Base-by-base conservation (phyloP, 2,888 invertebrate genomes). In the Mythimna albipuncta region DNA sequence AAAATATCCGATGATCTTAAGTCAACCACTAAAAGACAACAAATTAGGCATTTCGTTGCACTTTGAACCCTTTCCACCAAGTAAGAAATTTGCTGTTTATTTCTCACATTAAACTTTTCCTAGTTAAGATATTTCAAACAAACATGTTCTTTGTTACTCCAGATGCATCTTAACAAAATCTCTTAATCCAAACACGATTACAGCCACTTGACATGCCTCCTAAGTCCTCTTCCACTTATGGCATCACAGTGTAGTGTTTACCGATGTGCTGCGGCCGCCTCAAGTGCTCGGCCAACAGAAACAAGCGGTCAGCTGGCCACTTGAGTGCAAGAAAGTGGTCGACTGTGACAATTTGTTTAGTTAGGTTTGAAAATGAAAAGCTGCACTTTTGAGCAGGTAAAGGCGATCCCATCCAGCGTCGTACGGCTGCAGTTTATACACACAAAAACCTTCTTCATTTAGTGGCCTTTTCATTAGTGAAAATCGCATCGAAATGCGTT, bases 281-380 rank as follows among this genome's bases (percentile, higher is more conserved):
- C 68, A n/a, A 81, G 83, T 71, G 79, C 57, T 44, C n/a, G 35
- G 16, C 59, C 55, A 74, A 74, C 59, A 66, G 47, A 44, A 19
- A 44, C 57, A 58, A 52, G 32, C 63, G 69, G 81, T 59, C 71
- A 72, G 78, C 52, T 38, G 82, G 19, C 58, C 71, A 58, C 69
- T 78, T 26, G 65, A 64, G 35, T 41, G 11, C n/a, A 47, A n/a
- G 70, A 13, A 44, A 41, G 58, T 63, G 26, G 69, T 58, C 52
- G 59, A 59, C 35, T 59, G 52, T 66, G 59, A 44, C 35, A 55
- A 44, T 66, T 52, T 69, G 52, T 54, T 19, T 19, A 69, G 32
- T 32, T 69, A 21, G 21, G 21, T 52, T 58, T 11, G 16, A 32
- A 59, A 26, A 26, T n/a, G 19, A 70, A 54, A 13, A 47, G 7